Conservation (phyloP, 2,113 vertebrate species). For the Grus americana region DNA sequence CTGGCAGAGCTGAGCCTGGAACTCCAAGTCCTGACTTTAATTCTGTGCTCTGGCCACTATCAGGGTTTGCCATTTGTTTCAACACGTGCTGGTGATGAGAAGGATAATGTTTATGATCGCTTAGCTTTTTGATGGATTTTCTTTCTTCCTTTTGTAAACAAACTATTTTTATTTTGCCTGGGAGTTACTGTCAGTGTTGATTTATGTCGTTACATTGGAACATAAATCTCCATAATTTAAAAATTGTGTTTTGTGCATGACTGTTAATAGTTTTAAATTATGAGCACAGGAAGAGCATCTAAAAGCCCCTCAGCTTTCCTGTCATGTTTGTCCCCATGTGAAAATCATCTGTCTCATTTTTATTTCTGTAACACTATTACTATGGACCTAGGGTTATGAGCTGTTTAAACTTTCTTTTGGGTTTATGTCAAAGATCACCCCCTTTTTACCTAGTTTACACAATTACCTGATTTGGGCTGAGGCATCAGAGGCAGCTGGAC, state of each 20-base stretch:
- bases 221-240: neutral
- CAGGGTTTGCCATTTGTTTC: constrained; percentile 15
- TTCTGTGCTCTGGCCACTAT: neutral
- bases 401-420: neutral
- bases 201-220: neutral
- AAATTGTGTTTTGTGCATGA: neutral
- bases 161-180: neutral
- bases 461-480: neutral
- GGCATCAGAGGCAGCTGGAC: neutral
- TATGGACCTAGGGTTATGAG: neutral
- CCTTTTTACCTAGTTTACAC: neutral
- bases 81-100: neutral
- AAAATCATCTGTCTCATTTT: neutral
- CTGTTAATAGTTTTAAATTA: neutral
- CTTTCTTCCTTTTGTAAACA: constrained; percentile 2
- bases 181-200: neutral
- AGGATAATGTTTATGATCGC: neutral
- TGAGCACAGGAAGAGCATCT: neutral
- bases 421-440: neutral
- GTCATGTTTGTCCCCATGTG: neutral
- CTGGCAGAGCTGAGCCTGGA: neutral
- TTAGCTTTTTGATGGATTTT: neutral
- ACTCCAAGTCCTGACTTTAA: neutral
- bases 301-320: neutral
- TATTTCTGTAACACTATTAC: neutral